These are phyloP conservation scores for Enteromius paludinosus DNA, from an alignment of 2,797 vertebrate species.

Conservation along the genomic window DNA sequence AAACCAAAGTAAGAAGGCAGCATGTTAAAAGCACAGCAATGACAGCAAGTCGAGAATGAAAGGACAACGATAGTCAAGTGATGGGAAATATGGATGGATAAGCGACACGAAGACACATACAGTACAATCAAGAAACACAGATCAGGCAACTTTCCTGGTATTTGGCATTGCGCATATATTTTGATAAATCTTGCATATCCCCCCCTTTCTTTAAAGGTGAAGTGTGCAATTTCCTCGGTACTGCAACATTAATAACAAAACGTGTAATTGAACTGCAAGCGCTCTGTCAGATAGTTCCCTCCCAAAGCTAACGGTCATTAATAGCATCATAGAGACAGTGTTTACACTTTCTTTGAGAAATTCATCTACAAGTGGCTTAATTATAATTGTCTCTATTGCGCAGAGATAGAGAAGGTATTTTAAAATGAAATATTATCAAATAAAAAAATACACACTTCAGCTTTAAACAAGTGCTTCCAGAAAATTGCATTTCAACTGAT, in stretches of 20 bases:
- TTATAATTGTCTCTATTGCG: neutral
- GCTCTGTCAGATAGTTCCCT: neutral
- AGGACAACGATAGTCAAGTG: slow-evolving; percentile 58
- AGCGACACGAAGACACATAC: slow-evolving; percentile 50
- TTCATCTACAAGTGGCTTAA: neutral
- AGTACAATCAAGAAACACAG: slow-evolving; percentile 34
- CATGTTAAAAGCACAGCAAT: slow-evolving; percentile 78
- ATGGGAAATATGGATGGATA: slow-evolving; percentile 28
- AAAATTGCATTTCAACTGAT: neutral
- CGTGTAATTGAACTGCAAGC: neutral
- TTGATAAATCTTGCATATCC: neutral
- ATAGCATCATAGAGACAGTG: neutral
- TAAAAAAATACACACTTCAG: slow-evolving; percentile 27
- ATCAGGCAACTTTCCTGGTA: slow-evolving; percentile 52
- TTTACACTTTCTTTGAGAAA: neutral
- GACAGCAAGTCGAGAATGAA: slow-evolving; percentile 68
- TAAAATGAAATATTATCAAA: neutral
- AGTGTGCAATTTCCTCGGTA: neutral
- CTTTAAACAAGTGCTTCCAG: slow-evolving; percentile 13
- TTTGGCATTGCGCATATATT: slow-evolving; percentile 30
- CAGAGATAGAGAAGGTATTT: slow-evolving; percentile 34
- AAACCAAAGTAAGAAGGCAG: slow-evolving; percentile 71
- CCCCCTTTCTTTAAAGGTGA: slow-evolving; percentile 8
- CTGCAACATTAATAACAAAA: neutral
- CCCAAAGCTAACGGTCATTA: neutral